Base-by-base conservation (phyloP, 1,140 invertebrate genomes). In the Colletes latitarsis region DNA sequence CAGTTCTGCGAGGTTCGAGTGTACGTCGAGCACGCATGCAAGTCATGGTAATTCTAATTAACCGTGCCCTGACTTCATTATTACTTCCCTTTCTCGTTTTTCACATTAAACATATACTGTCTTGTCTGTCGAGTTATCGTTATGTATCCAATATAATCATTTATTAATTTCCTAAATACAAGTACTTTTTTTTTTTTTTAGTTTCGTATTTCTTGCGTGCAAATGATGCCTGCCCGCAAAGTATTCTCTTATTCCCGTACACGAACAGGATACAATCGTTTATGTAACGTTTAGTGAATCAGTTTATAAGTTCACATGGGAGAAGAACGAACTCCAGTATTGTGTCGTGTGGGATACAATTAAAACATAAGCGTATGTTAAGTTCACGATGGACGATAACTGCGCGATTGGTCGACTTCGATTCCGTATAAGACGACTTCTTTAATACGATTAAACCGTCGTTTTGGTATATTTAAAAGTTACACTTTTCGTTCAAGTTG, bases 161-260 rank as follows among this genome's bases (percentile, higher is more conserved):
- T 88, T 80, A 77, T 88, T 87, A 89, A 88, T 83, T 88, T 86
- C 85, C 86, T 91, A 89, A 89, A 91, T 91, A 91, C 88, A 91
- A 88, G 77, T 86, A 82, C 68, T 75, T 39, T 30, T 75, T 39
- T 39, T 30, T 75, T 39, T 43, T 72, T 64, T 64, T 55, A 66
- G 14, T 77, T 68, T 57, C 70, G 43, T 30, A 4, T 67, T 66
- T 78, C 17, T 68, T 21, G 64, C 8, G 62, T 46, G 58, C 72
- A 46, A 46, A 62, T 41, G 30, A 55, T 41, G 8, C 58, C n/a
- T 41, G 72, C 77, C 68, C 58, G 55, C 68, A 58, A 55, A 30
- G 66, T 43, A 14, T 69, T 30, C 58, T 73, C 60, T 73, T 77
- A 77, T 57, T 78, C 21, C 53, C 71, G 30, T 76, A 76, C 19